A percentile compares a stretch with the other conserved stretches of the same genome.
Conservation (phyloP, 1,140 invertebrate genomes). For the Phortica variegata region DNA sequence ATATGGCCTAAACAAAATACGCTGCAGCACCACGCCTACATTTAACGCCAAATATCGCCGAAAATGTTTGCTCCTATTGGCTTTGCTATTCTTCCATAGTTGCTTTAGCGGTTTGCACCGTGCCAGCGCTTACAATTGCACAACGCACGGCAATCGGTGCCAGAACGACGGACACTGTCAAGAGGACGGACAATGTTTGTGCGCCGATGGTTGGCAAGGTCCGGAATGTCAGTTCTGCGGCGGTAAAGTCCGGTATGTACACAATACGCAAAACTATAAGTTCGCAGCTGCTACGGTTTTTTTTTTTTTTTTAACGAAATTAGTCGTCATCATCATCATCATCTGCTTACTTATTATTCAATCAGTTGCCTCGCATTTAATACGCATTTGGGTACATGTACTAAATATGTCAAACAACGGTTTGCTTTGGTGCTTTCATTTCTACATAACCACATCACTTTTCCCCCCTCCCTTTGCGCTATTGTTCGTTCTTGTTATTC, state of each 20-base stretch:
- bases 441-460: slow-evolving; percentile 10
- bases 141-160: slow-evolving; percentile 57
- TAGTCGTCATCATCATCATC: no score
- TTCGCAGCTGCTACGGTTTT: no score
- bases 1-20: slow-evolving; percentile 14
- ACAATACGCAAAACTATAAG: neutral
- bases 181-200: slow-evolving; percentile 80
- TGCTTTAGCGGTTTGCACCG: slow-evolving; percentile 44
- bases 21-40: slow-evolving; percentile 34
- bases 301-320: slow-evolving; percentile 5
- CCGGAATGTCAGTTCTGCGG: slow-evolving; percentile 84
- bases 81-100: slow-evolving; percentile 41
- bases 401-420: slow-evolving; percentile 52
- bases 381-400: slow-evolving; percentile 8
- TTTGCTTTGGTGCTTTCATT: no score
- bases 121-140: slow-evolving; percentile 50
- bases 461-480: neutral
- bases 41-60: slow-evolving; percentile 55
- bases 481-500: no score
- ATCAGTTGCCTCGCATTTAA: slow-evolving; percentile 11
- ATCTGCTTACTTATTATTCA: slow-evolving; percentile 31
- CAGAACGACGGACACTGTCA: slow-evolving; percentile 74
- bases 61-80: slow-evolving; percentile 46
- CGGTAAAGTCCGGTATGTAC: slow-evolving; percentile 87
- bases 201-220: slow-evolving; percentile 88